A percentile compares a stretch with the other conserved stretches of the same genome.
These are phyloP conservation scores for Macrostomum lignano DNA, from an alignment of 1,140 invertebrate genomes.

Conservation along the genomic window DNA sequence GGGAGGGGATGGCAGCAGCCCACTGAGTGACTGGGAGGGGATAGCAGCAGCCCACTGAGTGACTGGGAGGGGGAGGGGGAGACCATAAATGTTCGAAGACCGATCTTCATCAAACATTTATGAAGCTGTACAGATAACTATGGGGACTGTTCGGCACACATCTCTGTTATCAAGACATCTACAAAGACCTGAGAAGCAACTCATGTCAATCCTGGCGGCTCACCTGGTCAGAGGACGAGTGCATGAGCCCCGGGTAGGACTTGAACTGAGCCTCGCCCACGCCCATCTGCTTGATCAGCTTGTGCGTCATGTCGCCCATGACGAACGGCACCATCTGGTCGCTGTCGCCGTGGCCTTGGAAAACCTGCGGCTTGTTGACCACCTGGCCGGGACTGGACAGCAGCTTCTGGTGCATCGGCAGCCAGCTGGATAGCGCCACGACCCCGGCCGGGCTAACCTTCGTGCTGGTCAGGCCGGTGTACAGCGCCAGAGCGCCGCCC, in stretches of 20 bases:
- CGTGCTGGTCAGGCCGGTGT: constrained; percentile 52
- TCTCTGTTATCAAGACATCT: no score
- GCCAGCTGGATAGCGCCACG: constrained; percentile 66
- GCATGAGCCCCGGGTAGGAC: neutral
- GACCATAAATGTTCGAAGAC: no score
- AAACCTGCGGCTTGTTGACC: neutral
- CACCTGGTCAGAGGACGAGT: constrained; percentile 2
- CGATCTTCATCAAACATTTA: no score
- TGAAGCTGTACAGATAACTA: no score
- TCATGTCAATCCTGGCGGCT: neutral
- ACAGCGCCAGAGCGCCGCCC: constrained; percentile 73
- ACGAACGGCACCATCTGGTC: neutral
- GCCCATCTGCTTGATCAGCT: neutral
- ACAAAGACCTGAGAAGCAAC: no score
- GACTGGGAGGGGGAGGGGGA: no score
- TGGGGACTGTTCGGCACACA: no score
- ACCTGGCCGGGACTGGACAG: constrained; percentile 22
- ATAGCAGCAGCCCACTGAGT: no score
- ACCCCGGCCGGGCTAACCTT: constrained; percentile 50
- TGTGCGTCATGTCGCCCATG: neutral
- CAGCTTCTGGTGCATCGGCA: constrained; percentile 62
- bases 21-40: no score
- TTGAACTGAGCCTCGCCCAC: neutral
- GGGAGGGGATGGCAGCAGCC: no score
- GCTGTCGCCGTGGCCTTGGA: constrained; percentile 1